These are phyloP conservation scores for Drosophila prolongata DNA, from an alignment of 2,888 invertebrate species.

Conservation along the genomic window DNA sequence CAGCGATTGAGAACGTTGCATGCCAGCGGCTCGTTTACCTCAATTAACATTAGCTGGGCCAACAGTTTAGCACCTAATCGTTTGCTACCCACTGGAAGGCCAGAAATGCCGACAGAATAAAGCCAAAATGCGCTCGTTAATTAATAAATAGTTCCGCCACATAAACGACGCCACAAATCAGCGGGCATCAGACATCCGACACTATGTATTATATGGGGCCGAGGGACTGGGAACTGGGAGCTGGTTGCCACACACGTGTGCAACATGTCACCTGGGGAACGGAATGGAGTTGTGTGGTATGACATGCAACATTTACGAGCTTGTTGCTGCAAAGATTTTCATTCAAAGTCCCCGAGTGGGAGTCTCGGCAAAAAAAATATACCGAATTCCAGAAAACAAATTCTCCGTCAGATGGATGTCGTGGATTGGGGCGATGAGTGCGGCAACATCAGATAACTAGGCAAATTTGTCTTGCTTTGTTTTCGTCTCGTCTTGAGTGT, in stretches of 20 bases:
- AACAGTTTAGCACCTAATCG: slow-evolving; percentile 65
- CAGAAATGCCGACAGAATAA: slow-evolving; percentile 27
- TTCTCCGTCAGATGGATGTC: slow-evolving; percentile 18
- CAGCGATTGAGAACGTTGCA: slow-evolving; percentile 33
- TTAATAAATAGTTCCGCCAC: slow-evolving; percentile 60
- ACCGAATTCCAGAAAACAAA: slow-evolving; percentile 33
- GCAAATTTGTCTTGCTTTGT: slow-evolving; percentile 70
- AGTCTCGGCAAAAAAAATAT: slow-evolving; percentile 7
- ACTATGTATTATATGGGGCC: slow-evolving; percentile 1
- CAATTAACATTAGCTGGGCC: slow-evolving; percentile 32
- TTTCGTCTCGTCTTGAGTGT: slow-evolving; percentile 38
- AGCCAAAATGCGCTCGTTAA: slow-evolving; percentile 45
- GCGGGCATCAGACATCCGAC: slow-evolving; percentile 22
- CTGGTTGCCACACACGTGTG: slow-evolving; percentile 45
- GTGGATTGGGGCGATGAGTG: slow-evolving; percentile 26
- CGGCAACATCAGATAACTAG: slow-evolving; percentile 52
- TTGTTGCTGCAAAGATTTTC: slow-evolving; percentile 41
- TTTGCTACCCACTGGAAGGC: slow-evolving; percentile 36
- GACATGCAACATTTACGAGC: slow-evolving; percentile 43
- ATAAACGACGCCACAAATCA: slow-evolving; percentile 57
- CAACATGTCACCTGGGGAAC: slow-evolving; percentile 54
- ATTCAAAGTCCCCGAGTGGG: slow-evolving; percentile 24
- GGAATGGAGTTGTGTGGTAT: slow-evolving; percentile 33
- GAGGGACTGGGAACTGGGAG: slow-evolving; percentile 15
- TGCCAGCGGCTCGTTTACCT: slow-evolving; percentile 31